Percentiles rank a stretch among this genome's conserved stretches.
Evolutionary conservation across 2,113 vertebrate species (phyloP).

Genomic region (Sorex fumeus): DNA sequence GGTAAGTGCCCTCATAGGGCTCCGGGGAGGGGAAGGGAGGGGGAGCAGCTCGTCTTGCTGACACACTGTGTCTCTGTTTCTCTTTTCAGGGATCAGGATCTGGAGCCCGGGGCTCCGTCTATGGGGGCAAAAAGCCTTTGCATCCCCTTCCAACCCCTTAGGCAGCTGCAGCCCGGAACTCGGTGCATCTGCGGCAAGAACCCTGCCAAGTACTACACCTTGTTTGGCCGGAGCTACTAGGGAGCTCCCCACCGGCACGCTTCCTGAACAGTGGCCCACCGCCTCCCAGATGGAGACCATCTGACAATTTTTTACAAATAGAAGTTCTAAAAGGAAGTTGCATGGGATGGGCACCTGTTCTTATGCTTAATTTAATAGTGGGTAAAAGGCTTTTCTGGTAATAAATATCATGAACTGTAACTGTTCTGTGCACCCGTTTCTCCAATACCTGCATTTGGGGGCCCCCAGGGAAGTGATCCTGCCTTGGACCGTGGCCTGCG

Average conservation of each 20-base stretch:
- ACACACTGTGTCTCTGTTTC: constrained; percentile 31
- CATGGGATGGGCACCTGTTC: constrained; percentile 73
- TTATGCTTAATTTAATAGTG: constrained; percentile 83
- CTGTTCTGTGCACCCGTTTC: constrained; percentile 24
- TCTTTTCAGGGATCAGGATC: constrained; percentile 95
- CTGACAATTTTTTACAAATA: constrained; percentile 88
- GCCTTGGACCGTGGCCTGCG: too few species aligned
- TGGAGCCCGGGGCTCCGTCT: constrained; percentile 97
- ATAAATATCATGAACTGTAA: constrained; percentile 89
- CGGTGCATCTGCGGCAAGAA: constrained; percentile 94
- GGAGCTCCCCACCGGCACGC: constrained; percentile 71
- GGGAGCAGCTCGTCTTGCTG: too few species aligned
- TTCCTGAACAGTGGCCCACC: constrained; percentile 79
- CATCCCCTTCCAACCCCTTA: constrained; percentile 96
- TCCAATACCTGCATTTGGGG: not conserved
- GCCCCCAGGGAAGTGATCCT: too few species aligned
- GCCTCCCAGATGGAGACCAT: constrained; percentile 79
- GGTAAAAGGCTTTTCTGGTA: constrained; percentile 88
- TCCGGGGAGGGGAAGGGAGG: too few species aligned
- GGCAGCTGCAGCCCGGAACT: constrained; percentile 91
- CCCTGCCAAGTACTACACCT: constrained; percentile 95
- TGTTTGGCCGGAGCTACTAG: constrained; percentile 98
- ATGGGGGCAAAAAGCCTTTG: constrained; percentile 99
- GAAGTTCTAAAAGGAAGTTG: constrained; percentile 81
- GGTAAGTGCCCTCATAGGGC: constrained; percentile 87